A percentile compares a stretch with the other conserved stretches of the same genome.
phyloP scores from a whole-genome alignment of 2,797 vertebrate genomes.

The Ptychobarbus kaznakovi region DNA sequence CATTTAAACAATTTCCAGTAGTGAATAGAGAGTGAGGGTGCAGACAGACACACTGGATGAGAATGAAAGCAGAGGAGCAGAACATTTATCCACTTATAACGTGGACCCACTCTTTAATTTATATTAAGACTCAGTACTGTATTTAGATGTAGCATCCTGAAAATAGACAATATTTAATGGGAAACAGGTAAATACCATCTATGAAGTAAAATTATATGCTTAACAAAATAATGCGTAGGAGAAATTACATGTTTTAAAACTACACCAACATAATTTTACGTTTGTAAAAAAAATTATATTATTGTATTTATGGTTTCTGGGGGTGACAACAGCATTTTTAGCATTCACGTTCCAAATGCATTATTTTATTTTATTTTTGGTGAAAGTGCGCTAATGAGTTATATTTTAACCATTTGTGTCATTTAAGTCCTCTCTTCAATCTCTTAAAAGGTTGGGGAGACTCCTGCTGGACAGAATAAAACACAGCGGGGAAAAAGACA shows the following conservation, averaged over 20 bases:
- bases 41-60: conserved; percentile 5
- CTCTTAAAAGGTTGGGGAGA: conserved; percentile 16
- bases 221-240: conserved; percentile 9
- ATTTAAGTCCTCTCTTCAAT: background rate
- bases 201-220: background rate
- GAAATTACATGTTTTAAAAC: conserved; percentile 20
- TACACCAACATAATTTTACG: conserved; percentile 1
- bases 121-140: conserved; percentile 14
- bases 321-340: conserved; percentile 5
- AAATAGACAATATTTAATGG: conserved; percentile 17
- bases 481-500: background rate
- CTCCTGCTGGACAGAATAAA: conserved; percentile 45
- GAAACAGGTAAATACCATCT: conserved; percentile 16
- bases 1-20: conserved; percentile 11
- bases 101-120: background rate
- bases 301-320: conserved; percentile 26
- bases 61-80: background rate
- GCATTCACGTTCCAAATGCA: background rate
- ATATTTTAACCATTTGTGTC: background rate
- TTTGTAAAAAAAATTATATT: background rate
- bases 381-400: background rate
- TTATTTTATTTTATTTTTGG: background rate
- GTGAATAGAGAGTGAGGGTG: background rate
- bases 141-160: conserved; percentile 15
- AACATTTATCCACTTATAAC: conserved; percentile 10